Evolutionary conservation across 2,888 invertebrate species (phyloP), one percentile per base, ranked within the genome.

Genomic region (Chromoteleia sp.): DNA sequence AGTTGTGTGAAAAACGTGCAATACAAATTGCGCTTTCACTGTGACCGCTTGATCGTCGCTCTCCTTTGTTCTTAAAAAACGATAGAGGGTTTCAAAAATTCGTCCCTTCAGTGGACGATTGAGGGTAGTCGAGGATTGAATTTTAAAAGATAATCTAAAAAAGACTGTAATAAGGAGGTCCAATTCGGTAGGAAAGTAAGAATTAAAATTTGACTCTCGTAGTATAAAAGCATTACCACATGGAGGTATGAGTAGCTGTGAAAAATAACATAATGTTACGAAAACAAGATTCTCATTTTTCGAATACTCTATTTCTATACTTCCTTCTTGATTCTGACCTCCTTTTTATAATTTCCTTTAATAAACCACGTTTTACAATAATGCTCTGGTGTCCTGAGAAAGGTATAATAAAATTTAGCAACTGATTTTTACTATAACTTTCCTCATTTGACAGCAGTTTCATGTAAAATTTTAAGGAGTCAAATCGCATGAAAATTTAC

Each of bases 1-100:
- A 7, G 17, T 14, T 30, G 14, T 8, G 36, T 39, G 15, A 59
- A 75, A 58, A 56, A 19, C 19, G 25, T 33, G 52, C 41, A 45
- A 17, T 61, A 41, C 36, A 45, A 61, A 41, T 70, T 77, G 61
- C 76, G 36, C 76, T 77, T 77, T 77, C 68, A 70, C 76, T 65
- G 54, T 3, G 25, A 48, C 48, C 25, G 29, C 54, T 68, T 70
- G 45, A 54, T 67, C 29, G 19, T 65, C 17, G 33, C 39, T 61
- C 59, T 63, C n/a, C 33, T 63, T 36, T 25, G 19, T 14, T 30
- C 48, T 36, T 25, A 36, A 45, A 36, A 41, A 33, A 30, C 39
- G 30, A 15, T 65, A 21, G 6, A 4, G 25, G 10, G 1, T 48
- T 50, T 50, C 36, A 39, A 14, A 56, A 56, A 45, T 30, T 19